Conservation (phyloP, 2,888 invertebrate species). For the Drosophila merina region DNA sequence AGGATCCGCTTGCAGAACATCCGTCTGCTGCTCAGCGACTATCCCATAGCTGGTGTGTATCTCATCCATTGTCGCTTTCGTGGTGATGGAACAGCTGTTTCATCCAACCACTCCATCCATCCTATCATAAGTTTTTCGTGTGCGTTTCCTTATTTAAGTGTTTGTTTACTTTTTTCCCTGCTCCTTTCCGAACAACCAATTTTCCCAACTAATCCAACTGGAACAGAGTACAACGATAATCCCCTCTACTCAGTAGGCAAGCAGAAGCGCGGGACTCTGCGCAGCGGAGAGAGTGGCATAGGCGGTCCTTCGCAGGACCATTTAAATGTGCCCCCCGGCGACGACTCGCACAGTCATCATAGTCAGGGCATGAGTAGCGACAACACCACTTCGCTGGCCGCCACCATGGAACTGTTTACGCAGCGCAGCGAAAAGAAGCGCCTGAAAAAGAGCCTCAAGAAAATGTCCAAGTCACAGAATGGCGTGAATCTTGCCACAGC, state of each 20-base stretch:
- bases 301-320: slow-evolving; percentile 45
- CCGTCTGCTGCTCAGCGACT: slow-evolving; percentile 93
- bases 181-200: slow-evolving; percentile 2
- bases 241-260: slow-evolving; percentile 83
- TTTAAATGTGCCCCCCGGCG: slow-evolving; percentile 43
- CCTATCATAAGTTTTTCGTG: background rate
- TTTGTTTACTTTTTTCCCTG: slow-evolving; percentile 46
- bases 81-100: background rate
- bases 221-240: slow-evolving; percentile 83
- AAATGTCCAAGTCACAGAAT: slow-evolving; percentile 72
- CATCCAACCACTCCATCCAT: background rate
- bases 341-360: slow-evolving; percentile 63
- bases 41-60: slow-evolving; percentile 92
- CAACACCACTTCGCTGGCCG: slow-evolving; percentile 71
- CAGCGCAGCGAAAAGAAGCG: slow-evolving; percentile 82
- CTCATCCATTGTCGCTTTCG: background rate
- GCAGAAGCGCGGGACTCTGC: slow-evolving; percentile 72
- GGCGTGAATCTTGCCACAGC: slow-evolving; percentile 28
- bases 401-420: slow-evolving; percentile 78
- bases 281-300: slow-evolving; percentile 47
- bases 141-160: slow-evolving; percentile 57
- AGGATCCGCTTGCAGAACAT: slow-evolving; percentile 95
- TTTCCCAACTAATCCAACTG: slow-evolving; percentile 21
- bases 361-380: slow-evolving; percentile 63
- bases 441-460: slow-evolving; percentile 80